Evolutionary conservation across 2,797 vertebrate species (phyloP), one percentile per base, ranked within the genome.

Genomic region (Cossypha heuglini): DNA sequence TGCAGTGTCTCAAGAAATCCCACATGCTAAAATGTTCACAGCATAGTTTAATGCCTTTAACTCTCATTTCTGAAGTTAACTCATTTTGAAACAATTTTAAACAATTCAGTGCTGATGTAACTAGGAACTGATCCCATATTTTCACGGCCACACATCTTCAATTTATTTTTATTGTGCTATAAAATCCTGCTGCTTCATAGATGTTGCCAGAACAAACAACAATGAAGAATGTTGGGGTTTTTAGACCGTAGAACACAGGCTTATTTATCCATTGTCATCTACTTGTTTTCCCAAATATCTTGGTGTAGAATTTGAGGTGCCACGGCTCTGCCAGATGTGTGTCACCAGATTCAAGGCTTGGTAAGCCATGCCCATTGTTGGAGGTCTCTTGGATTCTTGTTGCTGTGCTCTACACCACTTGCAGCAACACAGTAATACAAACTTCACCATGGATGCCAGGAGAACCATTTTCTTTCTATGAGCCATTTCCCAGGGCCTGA

Each of bases 121-220:
- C 57, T 86, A 40, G 52, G 61, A 89, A 71, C 46, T 16, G 3
- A 61, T 74, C 48, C n/a, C 92, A 43, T 67, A 16, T 88, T 73
- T 93, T 87, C 68, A 28, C 1, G 9, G 75, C 63, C 74, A 58
- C 57, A 40, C 43, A 40, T 86, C 64, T 86, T 84, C 58, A 28
- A 37, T 92, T 80, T 73, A 54, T 78, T 73, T 43, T 85, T 81
- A 73, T 73, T 75, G 51, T 85, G 61, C 81, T 93, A 18, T 93
- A 73, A 93, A 96, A 84, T 73, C 72, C 71, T 80, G 18, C 73
- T 81, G 46, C 71, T 91, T 49, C 25, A 4, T 90, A 71, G 46
- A 21, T 6, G 6, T 20, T 69, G 86, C 97, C 97, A 97, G 92
- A 91, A 75, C 48, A 95, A 97, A 89, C 83, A 94, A 17, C 57